Percentiles rank a stretch among this genome's conserved stretches.
phyloP scores from a whole-genome alignment of 2,797 vertebrate species.

The Anisognathus igniventris region DNA sequence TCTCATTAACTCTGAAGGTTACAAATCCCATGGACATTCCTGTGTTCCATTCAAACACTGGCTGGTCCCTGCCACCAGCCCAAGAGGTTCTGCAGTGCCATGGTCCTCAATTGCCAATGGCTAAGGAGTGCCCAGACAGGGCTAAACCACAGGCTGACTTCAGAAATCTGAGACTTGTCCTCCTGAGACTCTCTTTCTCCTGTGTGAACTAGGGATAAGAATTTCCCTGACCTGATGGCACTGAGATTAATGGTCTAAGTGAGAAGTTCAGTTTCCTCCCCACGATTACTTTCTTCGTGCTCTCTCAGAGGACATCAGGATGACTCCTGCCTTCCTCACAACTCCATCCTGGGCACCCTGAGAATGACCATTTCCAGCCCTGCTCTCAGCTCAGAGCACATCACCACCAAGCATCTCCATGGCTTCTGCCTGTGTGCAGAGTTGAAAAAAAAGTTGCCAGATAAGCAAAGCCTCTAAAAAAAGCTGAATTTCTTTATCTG shows the following conservation, averaged over 20 bases:
- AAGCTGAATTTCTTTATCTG: not conserved
- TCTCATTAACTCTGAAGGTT: not conserved
- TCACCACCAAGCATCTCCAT: not conserved
- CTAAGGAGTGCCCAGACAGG: not conserved
- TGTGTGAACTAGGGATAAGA: not conserved
- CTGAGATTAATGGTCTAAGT: not conserved
- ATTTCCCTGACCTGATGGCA: not conserved
- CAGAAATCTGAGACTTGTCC: not conserved
- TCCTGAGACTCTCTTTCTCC: fast-evolving
- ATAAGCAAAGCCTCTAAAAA: not conserved
- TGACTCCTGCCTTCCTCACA: not conserved
- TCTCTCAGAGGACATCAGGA: not conserved
- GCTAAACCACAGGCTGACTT: not conserved
- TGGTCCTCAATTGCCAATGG: not conserved
- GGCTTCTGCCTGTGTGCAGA: not conserved
- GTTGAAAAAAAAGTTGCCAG: not conserved
- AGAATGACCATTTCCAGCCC: not conserved
- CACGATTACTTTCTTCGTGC: fast-evolving
- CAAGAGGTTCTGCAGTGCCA: not conserved
- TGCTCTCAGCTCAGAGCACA: not conserved
- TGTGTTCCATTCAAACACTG: not conserved
- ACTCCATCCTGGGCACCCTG: not conserved
- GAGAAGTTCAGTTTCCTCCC: not conserved
- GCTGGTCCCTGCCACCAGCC: not conserved
- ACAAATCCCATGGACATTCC: not conserved